Conservation (phyloP, 2,888 invertebrate species). For the Drosophila anceps region DNA sequence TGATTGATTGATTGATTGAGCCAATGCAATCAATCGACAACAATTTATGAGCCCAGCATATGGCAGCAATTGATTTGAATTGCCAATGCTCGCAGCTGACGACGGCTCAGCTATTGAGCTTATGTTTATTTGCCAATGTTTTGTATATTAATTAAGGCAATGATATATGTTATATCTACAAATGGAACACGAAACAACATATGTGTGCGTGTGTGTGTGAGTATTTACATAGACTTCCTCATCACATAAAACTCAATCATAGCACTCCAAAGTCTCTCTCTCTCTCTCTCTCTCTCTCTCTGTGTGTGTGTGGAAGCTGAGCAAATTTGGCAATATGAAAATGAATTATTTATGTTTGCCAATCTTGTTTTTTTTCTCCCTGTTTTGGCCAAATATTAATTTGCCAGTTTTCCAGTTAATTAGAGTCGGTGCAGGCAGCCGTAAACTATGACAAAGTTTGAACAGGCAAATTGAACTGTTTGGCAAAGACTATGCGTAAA, state of each 20-base stretch:
- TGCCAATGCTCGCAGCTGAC: constrained; percentile 19
- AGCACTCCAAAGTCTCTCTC: neutral
- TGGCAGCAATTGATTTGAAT: constrained; percentile 12
- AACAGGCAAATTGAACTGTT: constrained; percentile 21
- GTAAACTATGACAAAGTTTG: constrained; percentile 30
- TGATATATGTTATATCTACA: constrained; percentile 30
- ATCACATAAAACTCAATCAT: neutral
- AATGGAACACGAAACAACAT: constrained; percentile 36
- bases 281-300: no score
- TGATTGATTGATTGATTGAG: constrained; percentile 56
- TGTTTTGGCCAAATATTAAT: constrained; percentile 51
- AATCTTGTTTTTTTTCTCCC: constrained; percentile 17
- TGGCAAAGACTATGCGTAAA: neutral
- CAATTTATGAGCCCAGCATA: constrained; percentile 16
- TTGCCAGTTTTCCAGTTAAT: constrained; percentile 50
- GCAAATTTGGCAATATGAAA: constrained; percentile 14
- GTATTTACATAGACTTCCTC: constrained; percentile 50
- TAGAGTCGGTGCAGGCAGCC: constrained; percentile 18
- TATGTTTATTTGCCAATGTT: constrained; percentile 40
- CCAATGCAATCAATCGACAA: constrained; percentile 48
- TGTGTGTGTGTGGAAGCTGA: neutral
- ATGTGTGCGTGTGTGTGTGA: no score
- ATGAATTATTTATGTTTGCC: constrained; percentile 69
- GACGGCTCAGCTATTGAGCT: neutral
- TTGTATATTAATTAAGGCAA: constrained; percentile 57